Base-by-base conservation (phyloP, 2,888 invertebrate species). In the Carcina quercana region DNA sequence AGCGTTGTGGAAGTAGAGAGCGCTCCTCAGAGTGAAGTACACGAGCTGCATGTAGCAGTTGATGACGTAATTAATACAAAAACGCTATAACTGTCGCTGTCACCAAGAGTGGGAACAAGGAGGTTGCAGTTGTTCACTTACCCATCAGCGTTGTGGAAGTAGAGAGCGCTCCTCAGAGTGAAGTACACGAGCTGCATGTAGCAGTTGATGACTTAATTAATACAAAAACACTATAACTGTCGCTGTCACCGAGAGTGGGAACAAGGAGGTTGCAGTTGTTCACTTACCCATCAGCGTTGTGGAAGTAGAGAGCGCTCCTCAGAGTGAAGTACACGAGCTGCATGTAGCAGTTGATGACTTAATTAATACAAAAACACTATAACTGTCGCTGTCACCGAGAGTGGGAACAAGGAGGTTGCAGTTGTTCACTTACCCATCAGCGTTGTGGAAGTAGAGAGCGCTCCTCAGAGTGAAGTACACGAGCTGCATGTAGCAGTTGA, bases 311-410 rank as follows among this genome's bases (percentile, higher is more conserved):
- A n/a, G 10, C 22, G 22, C 5, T n/a, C n/a, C 10, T 22, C 6
- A 10, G 17, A 4, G 22, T 22, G 3, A 5, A 22, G 22, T 22
- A 22, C 22, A 3, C 22, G n/a, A 17, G 17, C 17, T 17, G 17
- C 17, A 17, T 17, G 17, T 17, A 17, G 17, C 17, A 17, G n/a
- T n/a, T n/a, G n/a, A n/a, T n/a, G n/a, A n/a, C n/a, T n/a, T n/a
- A n/a, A n/a, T n/a, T n/a, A n/a, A n/a, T n/a, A n/a, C n/a, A n/a
- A 83, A 1, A 79, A 39, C 3, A 64, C 69, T 6, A 82, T 46
- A 0, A 78, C 79, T 0, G 75, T 69, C 2, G 74, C 74, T 7
- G 68, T 69, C 47, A 79, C 67, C 2, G 72, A 64, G 26, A 78
- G 42, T 42, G 80, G 79, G n/a, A n/a, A 82, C 35, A 15, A 80